Evolutionary conservation across 2,888 invertebrate species (phyloP).

Genomic region (Branchellion lobata): DNA sequence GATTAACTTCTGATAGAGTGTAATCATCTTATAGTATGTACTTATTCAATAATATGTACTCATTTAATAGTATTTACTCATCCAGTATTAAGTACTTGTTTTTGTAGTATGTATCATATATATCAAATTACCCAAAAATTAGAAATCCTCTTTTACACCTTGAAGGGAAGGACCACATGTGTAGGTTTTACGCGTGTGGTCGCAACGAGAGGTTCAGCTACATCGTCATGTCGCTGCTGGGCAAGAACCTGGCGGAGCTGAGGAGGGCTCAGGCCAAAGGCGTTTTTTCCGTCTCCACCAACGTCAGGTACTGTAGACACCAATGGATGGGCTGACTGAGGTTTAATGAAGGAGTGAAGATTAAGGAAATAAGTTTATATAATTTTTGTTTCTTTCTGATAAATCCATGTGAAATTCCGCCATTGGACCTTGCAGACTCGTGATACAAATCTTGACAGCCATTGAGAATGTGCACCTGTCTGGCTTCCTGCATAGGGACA

Average conservation of each 20-base stretch:
- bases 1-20: no score
- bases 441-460: constrained; percentile 81
- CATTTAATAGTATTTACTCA: no score
- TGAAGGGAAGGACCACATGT: constrained; percentile 90
- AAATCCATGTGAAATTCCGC: neutral
- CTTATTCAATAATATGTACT: no score
- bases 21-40: no score
- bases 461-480: constrained; percentile 97
- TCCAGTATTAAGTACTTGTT: no score
- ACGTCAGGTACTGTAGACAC: constrained; percentile 70
- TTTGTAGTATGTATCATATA: no score
- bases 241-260: constrained; percentile 91
- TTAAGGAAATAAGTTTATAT: neutral
- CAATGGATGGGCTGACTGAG: no score
- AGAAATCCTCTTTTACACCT: no score
- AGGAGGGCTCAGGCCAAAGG: constrained; percentile 87
- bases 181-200: constrained; percentile 98
- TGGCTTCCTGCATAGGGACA: constrained; percentile 96
- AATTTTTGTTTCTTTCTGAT: neutral
- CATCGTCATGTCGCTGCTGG: constrained; percentile 98
- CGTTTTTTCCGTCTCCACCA: constrained; percentile 94
- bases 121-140: no score
- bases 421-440: constrained; percentile 70
- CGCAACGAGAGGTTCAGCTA: constrained; percentile 98
- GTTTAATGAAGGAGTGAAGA: neutral